Base-by-base conservation (phyloP, 2,113 vertebrate species). In the Pedetes capensis region DNA sequence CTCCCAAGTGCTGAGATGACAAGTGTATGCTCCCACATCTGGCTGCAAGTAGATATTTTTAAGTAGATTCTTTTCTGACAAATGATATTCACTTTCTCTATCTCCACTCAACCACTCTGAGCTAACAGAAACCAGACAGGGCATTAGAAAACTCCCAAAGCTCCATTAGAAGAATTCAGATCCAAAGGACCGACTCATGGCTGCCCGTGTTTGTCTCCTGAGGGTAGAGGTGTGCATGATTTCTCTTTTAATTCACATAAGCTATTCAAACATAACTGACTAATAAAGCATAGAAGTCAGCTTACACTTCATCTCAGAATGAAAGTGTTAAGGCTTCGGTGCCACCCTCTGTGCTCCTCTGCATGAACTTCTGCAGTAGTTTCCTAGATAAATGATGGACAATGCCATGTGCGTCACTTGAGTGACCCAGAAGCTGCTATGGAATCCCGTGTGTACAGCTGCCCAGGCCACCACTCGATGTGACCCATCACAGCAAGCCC, bases 161-260 rank as follows among this genome's bases (percentile, higher is more conserved):
- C 39, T 37, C 37, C n/a, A 5, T 42, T 55, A 57, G 53, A 63
- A 49, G 25, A 68, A 44, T 16, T 34, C 1, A 1, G 74, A 11
- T 44, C 53, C 47, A 68, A 83, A 51, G 18, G 39, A 47, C 3
- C 69, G 34, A 17, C 20, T 25, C n/a, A 5, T 37, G 20, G 66
- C 25, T n/a, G 44, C 18, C 23, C 27, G 39, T 1, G 8, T 27
- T 12, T 23, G n/a, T 32, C 37, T 74, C 29, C 2, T 2, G 29
- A 44, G 16, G 39, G 51, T 57, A 0, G 12, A 5, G 4, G 14
- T 32, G 1, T 8, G 42, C 4, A 2, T 16, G 12, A 13, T 9
- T n/a, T 29, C 75, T 71, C 49, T 68, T 8, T 61, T 47, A 63
- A 22, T 13, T 66, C 61, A 42, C 4, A 0, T 0, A 0, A 1